Base-by-base conservation (phyloP, 2,888 invertebrate genomes). In the Erynnis tages region DNA sequence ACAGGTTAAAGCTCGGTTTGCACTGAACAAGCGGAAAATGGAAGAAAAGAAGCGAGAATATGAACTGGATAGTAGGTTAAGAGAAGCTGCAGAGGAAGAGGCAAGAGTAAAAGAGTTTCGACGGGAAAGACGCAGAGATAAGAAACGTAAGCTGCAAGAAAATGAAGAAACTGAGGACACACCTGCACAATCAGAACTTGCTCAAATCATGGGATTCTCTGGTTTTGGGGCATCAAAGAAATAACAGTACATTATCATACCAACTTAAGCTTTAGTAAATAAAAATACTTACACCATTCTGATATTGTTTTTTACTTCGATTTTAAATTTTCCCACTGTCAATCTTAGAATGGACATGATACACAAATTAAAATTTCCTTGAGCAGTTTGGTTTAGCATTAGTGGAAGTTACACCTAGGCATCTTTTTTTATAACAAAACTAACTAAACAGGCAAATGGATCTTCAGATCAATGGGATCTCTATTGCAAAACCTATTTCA, bases 41-140 rank as follows among this genome's bases (percentile, higher is more conserved):
- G 98, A 98, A 79, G 98, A 99, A 70, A 97, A 97, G 79, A 96
- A 96, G 75, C 96, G 96, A 70, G 98, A 99, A 73, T 98, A 98
- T 79, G 97, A 98, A 81, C 91, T 99, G 69, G 96, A 97, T 58
- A 94, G 96, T 54, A 85, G 97, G 68, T 91, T 99, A 57, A 94
- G 95, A 65, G 98, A 99, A 81, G 92, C 98, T 4, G 96, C 96
- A 59, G 98, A 98, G 85, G 98, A 99, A 87, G 98, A 99, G 75
- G 97, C 98, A 54, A 95, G 97, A 64, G 92, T 97, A 55, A 97
- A 96, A 68, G 97, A 97, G 68, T 95, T 96, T 62, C 91, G 95
- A 41, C 92, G 95, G 63, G 98, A 98, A 71, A 95, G 95, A 68
- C 91, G 95, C 59, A 95, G 96, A 74, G 97, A 98, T 68, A 94